Conservation (phyloP, 1,140 invertebrate species). For the Formica exsecta region DNA sequence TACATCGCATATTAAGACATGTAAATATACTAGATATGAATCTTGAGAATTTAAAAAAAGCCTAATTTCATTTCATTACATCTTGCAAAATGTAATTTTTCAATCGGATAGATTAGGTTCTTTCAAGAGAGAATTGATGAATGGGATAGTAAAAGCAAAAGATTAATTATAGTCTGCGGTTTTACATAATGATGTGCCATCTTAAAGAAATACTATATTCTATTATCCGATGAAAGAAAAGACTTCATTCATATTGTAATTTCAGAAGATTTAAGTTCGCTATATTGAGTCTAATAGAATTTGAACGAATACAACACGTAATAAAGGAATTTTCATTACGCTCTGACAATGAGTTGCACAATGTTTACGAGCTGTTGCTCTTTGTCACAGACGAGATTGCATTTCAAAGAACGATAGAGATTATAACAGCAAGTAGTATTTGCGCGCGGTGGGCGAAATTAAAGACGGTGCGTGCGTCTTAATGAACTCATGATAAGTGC, state of each 20-base stretch:
- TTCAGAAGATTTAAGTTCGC: background rate
- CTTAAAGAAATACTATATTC: background rate
- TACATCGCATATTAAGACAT: background rate
- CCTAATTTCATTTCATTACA: no score
- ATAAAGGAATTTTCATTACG: conserved; percentile 19
- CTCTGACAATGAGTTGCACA: background rate
- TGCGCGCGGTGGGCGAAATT: background rate
- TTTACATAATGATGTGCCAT: no score
- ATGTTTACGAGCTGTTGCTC: background rate
- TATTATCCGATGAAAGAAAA: background rate
- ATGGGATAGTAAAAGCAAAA: no score
- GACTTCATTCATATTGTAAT: background rate
- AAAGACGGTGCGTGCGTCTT: background rate
- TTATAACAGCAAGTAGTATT: conserved; percentile 7
- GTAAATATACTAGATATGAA: background rate
- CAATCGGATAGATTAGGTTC: no score
- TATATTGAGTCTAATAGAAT: background rate
- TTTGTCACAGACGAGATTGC: background rate
- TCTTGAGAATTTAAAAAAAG: background rate
- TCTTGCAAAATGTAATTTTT: no score
- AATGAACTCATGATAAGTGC: conserved; percentile 40
- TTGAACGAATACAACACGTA: conserved; percentile 38
- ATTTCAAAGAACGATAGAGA: background rate
- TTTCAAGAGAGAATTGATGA: no score
- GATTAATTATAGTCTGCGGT: no score